Conservation (phyloP, 2,888 invertebrate genomes). For the Macrophya annulata region DNA sequence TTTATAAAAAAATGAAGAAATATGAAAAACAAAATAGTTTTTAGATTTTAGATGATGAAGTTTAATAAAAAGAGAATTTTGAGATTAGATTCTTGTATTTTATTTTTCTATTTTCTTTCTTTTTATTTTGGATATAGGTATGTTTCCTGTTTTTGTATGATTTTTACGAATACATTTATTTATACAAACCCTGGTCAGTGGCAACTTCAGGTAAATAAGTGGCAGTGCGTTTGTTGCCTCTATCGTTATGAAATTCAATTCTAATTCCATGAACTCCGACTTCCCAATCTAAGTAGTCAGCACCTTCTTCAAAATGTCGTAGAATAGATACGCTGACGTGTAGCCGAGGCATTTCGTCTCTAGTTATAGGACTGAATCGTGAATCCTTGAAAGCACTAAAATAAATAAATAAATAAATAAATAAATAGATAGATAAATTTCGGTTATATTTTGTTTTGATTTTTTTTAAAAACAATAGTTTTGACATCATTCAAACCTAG, state of each 20-base stretch:
- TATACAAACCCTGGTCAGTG: constrained; percentile 93
- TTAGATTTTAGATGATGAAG: neutral
- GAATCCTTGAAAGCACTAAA: constrained; percentile 97
- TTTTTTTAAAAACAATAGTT: neutral
- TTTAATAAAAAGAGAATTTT: neutral
- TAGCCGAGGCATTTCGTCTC: constrained; percentile 95
- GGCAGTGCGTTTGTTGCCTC: constrained; percentile 96
- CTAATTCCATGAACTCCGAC: constrained; percentile 98
- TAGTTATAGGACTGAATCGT: constrained; percentile 96
- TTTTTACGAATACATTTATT: neutral
- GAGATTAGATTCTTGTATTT: too few species aligned
- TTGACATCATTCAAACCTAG: constrained; percentile 82
- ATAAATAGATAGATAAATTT: too few species aligned
- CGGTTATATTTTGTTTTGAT: neutral
- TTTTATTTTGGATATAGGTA: neutral
- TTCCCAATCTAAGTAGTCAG: constrained; percentile 98
- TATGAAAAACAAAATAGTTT: neutral
- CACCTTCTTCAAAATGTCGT: constrained; percentile 97
- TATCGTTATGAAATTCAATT: constrained; percentile 97
- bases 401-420: constrained; percentile 13
- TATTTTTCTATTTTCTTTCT: neutral
- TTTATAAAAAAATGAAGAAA: neutral
- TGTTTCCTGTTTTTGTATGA: neutral
- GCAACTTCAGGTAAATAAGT: constrained; percentile 99
- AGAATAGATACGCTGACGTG: constrained; percentile 98